Conservation (phyloP, 2,113 vertebrate species). For the Phylloscopus trochilus region DNA sequence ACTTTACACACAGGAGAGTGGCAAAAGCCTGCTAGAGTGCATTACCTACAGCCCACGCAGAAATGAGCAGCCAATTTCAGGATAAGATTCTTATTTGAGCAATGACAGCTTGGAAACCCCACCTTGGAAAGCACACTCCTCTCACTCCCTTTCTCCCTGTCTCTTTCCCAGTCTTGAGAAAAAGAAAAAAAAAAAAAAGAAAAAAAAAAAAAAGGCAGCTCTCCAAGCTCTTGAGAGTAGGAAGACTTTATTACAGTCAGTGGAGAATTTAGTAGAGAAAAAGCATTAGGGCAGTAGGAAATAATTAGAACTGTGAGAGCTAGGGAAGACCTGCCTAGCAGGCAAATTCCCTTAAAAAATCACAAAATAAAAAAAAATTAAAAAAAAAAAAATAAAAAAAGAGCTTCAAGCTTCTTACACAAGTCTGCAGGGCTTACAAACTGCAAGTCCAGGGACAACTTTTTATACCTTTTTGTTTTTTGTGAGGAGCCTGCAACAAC, state of each 20-base stretch:
- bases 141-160: neutral
- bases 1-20: neutral
- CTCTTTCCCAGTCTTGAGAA: neutral
- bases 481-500: constrained; percentile 22
- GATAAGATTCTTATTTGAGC: constrained; percentile 8
- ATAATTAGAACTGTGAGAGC: constrained; percentile 71
- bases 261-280: constrained; percentile 64
- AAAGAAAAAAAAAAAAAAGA: neutral
- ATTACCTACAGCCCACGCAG: neutral
- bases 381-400: too few species aligned
- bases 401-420: neutral
- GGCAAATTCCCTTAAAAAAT: constrained; percentile 34
- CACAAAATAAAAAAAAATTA: neutral
- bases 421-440: constrained; percentile 47
- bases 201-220: neutral
- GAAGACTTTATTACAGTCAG: constrained; percentile 62
- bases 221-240: constrained; percentile 57
- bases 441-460: constrained; percentile 30
- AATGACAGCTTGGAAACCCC: constrained; percentile 31
- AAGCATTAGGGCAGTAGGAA: constrained; percentile 66
- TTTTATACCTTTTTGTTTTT: constrained; percentile 22
- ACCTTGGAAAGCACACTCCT: constrained; percentile 21
- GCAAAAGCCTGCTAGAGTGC: neutral
- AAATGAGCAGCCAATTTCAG: constrained; percentile 54
- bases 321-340: constrained; percentile 64